Conservation (phyloP, 2,888 invertebrate genomes). For the Leptothorax acervorum region DNA sequence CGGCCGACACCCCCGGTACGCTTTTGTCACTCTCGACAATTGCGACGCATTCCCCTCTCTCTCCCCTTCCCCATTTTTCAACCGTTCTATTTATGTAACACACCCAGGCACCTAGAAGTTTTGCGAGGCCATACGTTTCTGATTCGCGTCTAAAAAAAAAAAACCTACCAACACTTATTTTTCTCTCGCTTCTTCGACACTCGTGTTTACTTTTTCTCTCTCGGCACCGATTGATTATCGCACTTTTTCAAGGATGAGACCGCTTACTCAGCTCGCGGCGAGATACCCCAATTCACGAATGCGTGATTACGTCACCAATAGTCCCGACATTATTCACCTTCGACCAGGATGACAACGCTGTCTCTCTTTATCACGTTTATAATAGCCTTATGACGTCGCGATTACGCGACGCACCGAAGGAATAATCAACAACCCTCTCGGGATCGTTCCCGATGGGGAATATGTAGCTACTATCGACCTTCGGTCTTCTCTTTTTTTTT, state of each 20-base stretch:
- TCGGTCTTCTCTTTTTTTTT: background rate
- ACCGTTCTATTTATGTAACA: conserved; percentile 76
- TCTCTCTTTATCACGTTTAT: background rate
- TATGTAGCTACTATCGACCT: background rate
- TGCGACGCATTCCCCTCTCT: background rate
- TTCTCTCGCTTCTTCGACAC: background rate
- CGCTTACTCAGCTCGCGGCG: background rate
- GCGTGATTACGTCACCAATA: conserved; percentile 52
- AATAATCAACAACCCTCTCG: background rate
- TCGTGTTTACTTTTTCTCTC: background rate
- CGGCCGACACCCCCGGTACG: conserved; percentile 48
- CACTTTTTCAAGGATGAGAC: background rate
- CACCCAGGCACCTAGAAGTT: conserved; percentile 8
- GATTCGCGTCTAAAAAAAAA: conserved; percentile 33
- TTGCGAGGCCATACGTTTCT: background rate
- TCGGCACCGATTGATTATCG: conserved; percentile 16
- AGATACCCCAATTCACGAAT: background rate
- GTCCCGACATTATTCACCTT: conserved; percentile 43
- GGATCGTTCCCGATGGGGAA: background rate
- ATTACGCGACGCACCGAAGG: background rate
- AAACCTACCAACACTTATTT: conserved; percentile 66
- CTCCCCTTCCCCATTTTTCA: background rate
- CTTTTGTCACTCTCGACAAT: conserved; percentile 63
- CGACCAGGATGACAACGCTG: too few relatives aligned
- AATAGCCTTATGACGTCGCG: too few relatives aligned